phyloP scores from a whole-genome alignment of 2,113 vertebrate species.

The Sturnus vulgaris region DNA sequence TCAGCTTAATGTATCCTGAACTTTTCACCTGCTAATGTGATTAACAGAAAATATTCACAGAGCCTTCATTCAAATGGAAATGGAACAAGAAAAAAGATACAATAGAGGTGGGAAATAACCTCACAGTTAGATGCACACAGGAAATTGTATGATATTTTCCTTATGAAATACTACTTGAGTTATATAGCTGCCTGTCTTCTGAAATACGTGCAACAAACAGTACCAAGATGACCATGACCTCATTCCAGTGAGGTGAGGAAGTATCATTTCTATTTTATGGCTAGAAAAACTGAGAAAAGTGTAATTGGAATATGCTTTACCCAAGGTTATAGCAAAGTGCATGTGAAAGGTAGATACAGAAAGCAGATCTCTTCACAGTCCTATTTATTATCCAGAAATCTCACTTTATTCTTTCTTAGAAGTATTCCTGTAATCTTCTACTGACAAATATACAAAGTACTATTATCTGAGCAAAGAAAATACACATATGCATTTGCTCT shows the following conservation, averaged over 20 bases:
- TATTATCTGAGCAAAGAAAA: not conserved
- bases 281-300: constrained; percentile 3
- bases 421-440: not conserved
- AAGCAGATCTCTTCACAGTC: not conserved
- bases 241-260: constrained; percentile 11
- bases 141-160: not conserved
- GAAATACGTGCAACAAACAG: not conserved
- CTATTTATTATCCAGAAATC: not conserved
- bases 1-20: not conserved
- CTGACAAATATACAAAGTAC: not conserved
- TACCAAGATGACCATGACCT: constrained; percentile 8
- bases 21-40: not conserved
- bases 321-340: not conserved
- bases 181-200: not conserved
- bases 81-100: not conserved
- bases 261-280: not conserved
- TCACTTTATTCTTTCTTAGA: not conserved
- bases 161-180: not conserved
- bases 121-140: not conserved
- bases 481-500: not conserved
- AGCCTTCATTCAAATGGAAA: not conserved
- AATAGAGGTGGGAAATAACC: not conserved
- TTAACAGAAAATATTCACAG: not conserved
- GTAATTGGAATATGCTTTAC: not conserved
- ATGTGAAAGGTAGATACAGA: not conserved